Base-by-base conservation (phyloP, 1,140 invertebrate species). In the Wasmannia auropunctata region DNA sequence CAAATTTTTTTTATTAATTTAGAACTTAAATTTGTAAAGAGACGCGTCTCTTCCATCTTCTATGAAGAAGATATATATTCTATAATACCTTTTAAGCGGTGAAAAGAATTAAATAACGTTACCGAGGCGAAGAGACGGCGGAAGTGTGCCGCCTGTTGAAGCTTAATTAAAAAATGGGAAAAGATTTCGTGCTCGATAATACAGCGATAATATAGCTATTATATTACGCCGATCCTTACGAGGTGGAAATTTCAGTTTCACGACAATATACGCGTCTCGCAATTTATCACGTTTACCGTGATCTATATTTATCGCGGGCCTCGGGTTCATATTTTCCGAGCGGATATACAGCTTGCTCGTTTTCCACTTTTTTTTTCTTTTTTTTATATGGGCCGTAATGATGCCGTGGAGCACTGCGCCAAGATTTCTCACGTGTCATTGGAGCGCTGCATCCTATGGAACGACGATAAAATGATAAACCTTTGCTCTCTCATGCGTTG, bases 401-500 rank as follows among this genome's bases (percentile, higher is more conserved):
- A 74, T 74, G 79, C 7, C 46, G 86, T 28, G 46, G 49, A 84
- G 58, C 58, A 75, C 76, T 11, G 28, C 80, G 58, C 28, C 83
- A 87, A 88, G 85, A 89, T 87, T 90, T 79, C 79, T 90, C 72
- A 63, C 54, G 85, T 87, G 54, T 90, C 86, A 65, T 90, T 90
- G 74, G 56, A 79, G 46, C 74, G 46, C 58, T 80, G 74, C 46
- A 14, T 81, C 74, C 40, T 25, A 37, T 56, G 46, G 37, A 25
- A 72, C 56, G 37, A 19, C 62, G 80, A 90, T 90, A 90, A 90
- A 90, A 81, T 80, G 80, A 90, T 90, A 90, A 90, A 90, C 86
- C 80, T 85, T 90, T 89, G 86, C 86, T 85, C 86, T 31, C 19
- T 79, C 65, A 56, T 87, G 80, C 88, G 62, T 85, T 85, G 56